Evolutionary conservation across 1,140 invertebrate genomes (phyloP).

Genomic region (Drosophila hydei): DNA sequence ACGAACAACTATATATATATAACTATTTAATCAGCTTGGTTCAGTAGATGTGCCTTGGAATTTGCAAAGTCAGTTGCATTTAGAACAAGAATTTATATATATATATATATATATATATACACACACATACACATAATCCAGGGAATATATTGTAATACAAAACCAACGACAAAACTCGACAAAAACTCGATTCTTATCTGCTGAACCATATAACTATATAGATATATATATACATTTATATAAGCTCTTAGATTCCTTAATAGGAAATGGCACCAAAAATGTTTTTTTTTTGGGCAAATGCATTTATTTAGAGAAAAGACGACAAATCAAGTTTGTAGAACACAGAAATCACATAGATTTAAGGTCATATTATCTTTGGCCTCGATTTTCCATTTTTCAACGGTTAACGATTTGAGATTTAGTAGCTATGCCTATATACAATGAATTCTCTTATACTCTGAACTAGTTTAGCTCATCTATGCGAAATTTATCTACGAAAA

Average conservation of each 20-base stretch:
- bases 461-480: slow-evolving; percentile 48
- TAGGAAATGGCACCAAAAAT: slow-evolving; percentile 24
- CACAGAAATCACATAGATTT: slow-evolving; percentile 13
- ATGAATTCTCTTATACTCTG: slow-evolving; percentile 22
- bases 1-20: background rate
- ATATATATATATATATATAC: background rate
- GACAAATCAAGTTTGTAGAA: slow-evolving; percentile 32
- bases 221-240: slow-evolving; percentile 6
- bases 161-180: slow-evolving; percentile 34
- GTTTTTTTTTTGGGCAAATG: slow-evolving; percentile 22
- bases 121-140: background rate
- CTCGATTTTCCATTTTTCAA: slow-evolving; percentile 33
- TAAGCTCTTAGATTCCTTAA: slow-evolving; percentile 1
- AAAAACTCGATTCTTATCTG: slow-evolving; percentile 15
- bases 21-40: slow-evolving; percentile 5
- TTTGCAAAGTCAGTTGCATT: slow-evolving; percentile 51
- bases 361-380: slow-evolving; percentile 23
- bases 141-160: slow-evolving; percentile 18
- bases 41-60: slow-evolving; percentile 52
- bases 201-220: slow-evolving; percentile 25
- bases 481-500: slow-evolving; percentile 38
- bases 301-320: slow-evolving; percentile 35
- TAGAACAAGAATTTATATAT: slow-evolving; percentile 36
- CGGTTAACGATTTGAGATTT: slow-evolving; percentile 39
- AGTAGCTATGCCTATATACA: slow-evolving; percentile 67